Evolutionary conservation across 2,113 vertebrate genomes (phyloP).

Genomic region (Meles meles): DNA sequence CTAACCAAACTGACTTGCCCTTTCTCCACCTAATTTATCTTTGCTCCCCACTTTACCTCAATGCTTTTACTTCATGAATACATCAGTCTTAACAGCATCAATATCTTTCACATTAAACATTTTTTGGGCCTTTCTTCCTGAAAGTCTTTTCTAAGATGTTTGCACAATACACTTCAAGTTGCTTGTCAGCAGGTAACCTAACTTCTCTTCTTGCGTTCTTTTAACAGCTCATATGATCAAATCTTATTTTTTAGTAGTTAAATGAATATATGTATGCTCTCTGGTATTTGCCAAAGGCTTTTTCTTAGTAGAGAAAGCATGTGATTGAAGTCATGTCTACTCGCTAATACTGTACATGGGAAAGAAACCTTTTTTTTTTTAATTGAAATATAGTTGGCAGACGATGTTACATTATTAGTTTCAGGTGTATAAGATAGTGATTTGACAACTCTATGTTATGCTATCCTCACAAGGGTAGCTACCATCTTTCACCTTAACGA

Average conservation of each 20-base stretch:
- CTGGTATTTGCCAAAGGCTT: neutral
- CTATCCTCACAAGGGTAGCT: neutral
- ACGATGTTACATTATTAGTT: neutral
- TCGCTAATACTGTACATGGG: neutral
- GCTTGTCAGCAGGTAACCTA: neutral
- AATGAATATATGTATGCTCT: neutral
- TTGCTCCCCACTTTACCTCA: neutral
- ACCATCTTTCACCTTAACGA: neutral
- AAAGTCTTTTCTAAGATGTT: neutral
- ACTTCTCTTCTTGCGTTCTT: neutral
- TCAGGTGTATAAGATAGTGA: neutral
- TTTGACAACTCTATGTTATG: neutral
- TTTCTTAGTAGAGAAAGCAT: neutral
- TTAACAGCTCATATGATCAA: neutral
- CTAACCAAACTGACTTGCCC: neutral
- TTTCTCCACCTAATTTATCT: neutral
- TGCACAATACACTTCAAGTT: neutral
- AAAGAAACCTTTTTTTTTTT: neutral
- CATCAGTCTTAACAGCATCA: neutral
- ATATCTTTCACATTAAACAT: neutral
- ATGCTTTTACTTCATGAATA: neutral
- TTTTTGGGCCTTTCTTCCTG: neutral
- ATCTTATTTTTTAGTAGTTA: neutral
- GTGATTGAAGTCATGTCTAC: neutral
- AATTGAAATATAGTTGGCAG: neutral